Percentiles rank a stretch among this genome's conserved stretches.
These are phyloP conservation scores for Oreochromis aureus DNA, from an alignment of 2,113 vertebrate species.

Conservation along the genomic window DNA sequence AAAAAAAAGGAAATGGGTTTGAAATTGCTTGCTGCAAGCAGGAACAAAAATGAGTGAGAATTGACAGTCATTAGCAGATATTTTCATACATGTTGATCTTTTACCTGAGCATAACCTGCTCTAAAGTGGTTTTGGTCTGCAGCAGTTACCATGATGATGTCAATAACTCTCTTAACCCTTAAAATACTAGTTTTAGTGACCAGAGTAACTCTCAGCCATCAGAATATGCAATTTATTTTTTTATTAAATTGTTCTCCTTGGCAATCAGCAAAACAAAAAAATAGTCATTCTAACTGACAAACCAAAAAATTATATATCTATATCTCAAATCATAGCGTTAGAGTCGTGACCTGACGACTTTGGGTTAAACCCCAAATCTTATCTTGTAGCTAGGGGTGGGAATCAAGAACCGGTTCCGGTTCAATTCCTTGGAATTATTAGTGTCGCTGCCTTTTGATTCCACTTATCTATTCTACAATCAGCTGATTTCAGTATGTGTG, in stretches of 20 bases:
- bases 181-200: neutral
- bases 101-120: neutral
- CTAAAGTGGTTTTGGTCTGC: neutral
- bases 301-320: neutral
- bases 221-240: neutral
- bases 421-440: neutral
- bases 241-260: neutral
- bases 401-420: neutral
- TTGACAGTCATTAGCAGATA: neutral
- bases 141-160: neutral
- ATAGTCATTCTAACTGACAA: neutral
- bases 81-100: neutral
- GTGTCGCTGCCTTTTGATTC: neutral
- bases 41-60: neutral
- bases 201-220: neutral
- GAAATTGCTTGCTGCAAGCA: neutral
- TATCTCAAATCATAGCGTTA: neutral
- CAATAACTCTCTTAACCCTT: neutral
- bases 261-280: neutral
- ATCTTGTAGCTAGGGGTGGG: neutral
- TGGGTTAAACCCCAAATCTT: neutral
- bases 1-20: neutral
- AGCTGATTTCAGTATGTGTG: neutral
- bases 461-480: neutral
- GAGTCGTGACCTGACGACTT: neutral